Conservation (phyloP, 2,888 invertebrate species). For the Amphipyra tragopoginis region DNA sequence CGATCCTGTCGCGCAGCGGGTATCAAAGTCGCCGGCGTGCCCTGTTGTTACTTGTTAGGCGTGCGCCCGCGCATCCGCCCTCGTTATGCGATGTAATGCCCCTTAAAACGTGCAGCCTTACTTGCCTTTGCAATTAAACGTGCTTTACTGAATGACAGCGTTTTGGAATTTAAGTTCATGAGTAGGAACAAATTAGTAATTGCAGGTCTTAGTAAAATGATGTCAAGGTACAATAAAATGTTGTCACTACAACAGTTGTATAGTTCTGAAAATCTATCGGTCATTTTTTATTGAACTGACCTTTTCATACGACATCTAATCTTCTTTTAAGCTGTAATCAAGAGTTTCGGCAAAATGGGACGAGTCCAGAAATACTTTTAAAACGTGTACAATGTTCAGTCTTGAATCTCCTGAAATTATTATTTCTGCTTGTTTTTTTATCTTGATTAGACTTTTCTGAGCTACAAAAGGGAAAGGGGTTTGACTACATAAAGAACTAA, state of each 20-base stretch:
- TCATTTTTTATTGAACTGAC: too few relatives aligned
- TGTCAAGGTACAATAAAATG: not conserved
- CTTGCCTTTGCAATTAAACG: slow-evolving; percentile 56
- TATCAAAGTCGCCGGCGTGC: slow-evolving; percentile 77
- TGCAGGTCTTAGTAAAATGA: not conserved
- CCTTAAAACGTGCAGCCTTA: slow-evolving; percentile 53
- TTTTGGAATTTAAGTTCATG: slow-evolving; percentile 28
- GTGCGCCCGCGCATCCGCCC: slow-evolving; percentile 66
- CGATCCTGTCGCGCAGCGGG: slow-evolving; percentile 82
- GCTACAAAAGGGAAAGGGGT: slow-evolving; percentile 6
- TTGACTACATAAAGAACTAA: slow-evolving; percentile 16
- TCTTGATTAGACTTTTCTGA: not conserved
- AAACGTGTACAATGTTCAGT: too few relatives aligned
- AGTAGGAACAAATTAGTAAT: slow-evolving; percentile 8
- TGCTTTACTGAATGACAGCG: slow-evolving; percentile 52
- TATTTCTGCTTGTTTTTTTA: not conserved
- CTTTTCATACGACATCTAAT: too few relatives aligned
- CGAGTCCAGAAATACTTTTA: too few relatives aligned
- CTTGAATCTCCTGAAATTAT: not conserved
- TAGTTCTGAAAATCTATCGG: not conserved
- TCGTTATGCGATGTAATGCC: slow-evolving; percentile 66
- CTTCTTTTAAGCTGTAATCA: too few relatives aligned
- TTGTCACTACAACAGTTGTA: not conserved
- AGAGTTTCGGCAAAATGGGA: too few relatives aligned
- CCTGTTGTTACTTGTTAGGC: slow-evolving; percentile 76